phyloP scores from a whole-genome alignment of 2,113 vertebrate species.

The Anolis sagrei region DNA sequence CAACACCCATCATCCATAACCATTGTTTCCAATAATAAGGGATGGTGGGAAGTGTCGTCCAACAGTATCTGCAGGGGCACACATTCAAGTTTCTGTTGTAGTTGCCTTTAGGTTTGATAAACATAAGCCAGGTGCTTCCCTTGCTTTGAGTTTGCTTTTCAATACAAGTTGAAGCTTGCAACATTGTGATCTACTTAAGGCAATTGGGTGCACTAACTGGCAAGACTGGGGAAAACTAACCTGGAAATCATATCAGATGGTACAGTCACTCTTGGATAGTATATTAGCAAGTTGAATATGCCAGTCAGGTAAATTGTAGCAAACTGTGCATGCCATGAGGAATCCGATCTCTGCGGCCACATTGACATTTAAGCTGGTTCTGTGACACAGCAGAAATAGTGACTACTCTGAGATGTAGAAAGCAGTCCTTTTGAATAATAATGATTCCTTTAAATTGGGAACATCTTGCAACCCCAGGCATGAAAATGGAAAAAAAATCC shows the following conservation, averaged over 20 bases:
- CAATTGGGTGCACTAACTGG: neutral
- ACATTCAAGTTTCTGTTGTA: neutral
- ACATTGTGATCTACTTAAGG: neutral
- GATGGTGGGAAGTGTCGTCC: too few relatives aligned
- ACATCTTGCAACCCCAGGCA: neutral
- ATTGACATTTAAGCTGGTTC: neutral
- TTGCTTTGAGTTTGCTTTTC: neutral
- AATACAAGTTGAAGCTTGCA: neutral
- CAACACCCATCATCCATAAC: too few relatives aligned
- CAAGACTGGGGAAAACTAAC: neutral
- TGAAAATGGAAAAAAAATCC: neutral
- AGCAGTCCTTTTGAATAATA: neutral
- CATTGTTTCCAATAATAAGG: too few relatives aligned
- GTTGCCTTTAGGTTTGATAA: neutral
- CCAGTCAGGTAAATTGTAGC: too few relatives aligned
- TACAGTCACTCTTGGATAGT: neutral
- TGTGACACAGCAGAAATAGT: neutral
- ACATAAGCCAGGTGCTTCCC: neutral
- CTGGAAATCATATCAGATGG: neutral
- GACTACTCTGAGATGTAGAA: neutral
- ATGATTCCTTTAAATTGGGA: neutral
- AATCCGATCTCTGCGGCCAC: too few relatives aligned
- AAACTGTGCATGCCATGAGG: too few relatives aligned
- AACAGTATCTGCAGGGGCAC: too few relatives aligned
- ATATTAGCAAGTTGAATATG: too few relatives aligned